Evolutionary conservation across 2,113 vertebrate species (phyloP), one percentile per base, ranked within the genome.

Genomic region (Mastomys coucha): DNA sequence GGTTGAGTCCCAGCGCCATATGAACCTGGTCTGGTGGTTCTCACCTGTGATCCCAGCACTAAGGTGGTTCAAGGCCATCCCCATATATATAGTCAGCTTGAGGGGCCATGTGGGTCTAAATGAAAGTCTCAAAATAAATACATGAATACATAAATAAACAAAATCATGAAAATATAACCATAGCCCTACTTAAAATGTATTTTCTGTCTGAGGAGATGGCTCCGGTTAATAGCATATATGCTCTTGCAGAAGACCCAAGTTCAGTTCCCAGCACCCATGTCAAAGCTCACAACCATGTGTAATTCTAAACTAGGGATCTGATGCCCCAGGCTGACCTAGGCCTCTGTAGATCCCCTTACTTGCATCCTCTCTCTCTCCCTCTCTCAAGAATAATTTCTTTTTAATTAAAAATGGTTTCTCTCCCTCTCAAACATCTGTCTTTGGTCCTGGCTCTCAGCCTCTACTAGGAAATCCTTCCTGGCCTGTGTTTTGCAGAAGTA

Each of bases 381-480:
- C 75, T 26, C 24, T 76, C 9, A 53, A 73, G 1, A 75, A 76
- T 63, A 84, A 60, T 60, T 31, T 2, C 6, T 65, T 33, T 69
- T 69, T 45, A 45, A 78, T 95, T 91, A 81, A 94, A 96, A 73
- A 94, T 51, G 24, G 67, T 84, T 89, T 96, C 93, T 96, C 19
- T 91, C 73, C 26, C 14, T 70, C 8, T 80, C 95, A 97, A 92
- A 96, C 91, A 67, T 94, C 87, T 75, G 20, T 94, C 93, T 98
- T 95, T 53, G 42, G 97, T n/a, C 91, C 97, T 97, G 4, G 88
- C 94, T 94, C 97, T 97, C 76, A 95, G 86, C 36, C 96, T 89
- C 96, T 98, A 97, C 94, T 86, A 97, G 98, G 98, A 98, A 98
- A 91, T 67, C 42, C 94, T 92, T 96, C 93, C 97, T 94, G 92